Base-by-base conservation (phyloP, 1,140 invertebrate genomes). In the Caenorhabditis briggsae region DNA sequence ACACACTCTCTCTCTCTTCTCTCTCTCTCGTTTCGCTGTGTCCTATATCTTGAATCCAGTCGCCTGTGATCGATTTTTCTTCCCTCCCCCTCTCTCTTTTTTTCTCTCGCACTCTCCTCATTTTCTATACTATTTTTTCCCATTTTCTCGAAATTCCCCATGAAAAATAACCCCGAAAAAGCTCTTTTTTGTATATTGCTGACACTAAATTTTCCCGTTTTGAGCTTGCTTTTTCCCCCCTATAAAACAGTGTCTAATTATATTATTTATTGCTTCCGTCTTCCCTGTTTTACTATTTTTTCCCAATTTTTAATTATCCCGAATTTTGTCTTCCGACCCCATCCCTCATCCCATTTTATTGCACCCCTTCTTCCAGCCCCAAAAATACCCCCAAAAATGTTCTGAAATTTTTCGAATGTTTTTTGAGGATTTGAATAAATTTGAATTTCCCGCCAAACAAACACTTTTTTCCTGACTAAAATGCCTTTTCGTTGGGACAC, bases 1-100 rank as follows among this genome's bases (percentile, higher is more conserved):
- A n/a, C n/a, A n/a, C 25, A 33, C 12, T 65, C 33, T 14, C 11
- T 41, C 61, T 25, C 43, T 78, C 46, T 41, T 41, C 12, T 43
- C 12, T 65, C 33, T 14, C 11, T 41, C 61, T 25, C 43, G 48
- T 20, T 41, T 43, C 14, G 33, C 14, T 78, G 16, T 78, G 70
- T 78, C n/a, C 46, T 50, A 78, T 78, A 78, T 78, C 70, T 78
- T 33, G 70, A 78, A 78, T 78, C 46, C 70, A 33, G 33, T 50
- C 70, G 70, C 70, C 70, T 78, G 70, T 78, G 70, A 78, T 78
- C 70, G 70, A 33, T 33, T 33, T 33, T 33, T 78, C 70, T 46
- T 78, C 70, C 20, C 25, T 61, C 25, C 3, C 20, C 20, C 8
- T 58, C 20, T 20, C 20, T 20, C n/a, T 58, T 8, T n/a, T 20